phyloP scores from a whole-genome alignment of 2,888 invertebrate species.

The Meteorus colon region DNA sequence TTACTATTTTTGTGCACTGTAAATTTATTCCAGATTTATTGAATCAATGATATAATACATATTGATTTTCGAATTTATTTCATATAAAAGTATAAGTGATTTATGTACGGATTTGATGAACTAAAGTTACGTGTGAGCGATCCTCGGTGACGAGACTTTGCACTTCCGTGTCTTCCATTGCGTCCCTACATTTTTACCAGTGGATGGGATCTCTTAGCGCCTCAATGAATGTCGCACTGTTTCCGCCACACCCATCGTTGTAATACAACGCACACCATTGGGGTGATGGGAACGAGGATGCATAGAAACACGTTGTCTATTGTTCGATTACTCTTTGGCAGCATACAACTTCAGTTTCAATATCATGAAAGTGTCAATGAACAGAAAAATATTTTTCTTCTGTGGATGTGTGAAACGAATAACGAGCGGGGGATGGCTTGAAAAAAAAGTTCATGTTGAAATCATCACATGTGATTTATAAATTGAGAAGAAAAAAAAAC shows the following conservation, averaged over 20 bases:
- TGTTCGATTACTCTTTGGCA: slow-evolving; percentile 7
- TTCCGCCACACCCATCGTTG: slow-evolving; percentile 54
- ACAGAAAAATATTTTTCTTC: neutral
- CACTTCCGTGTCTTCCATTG: neutral
- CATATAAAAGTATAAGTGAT: no score
- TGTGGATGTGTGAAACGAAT: neutral
- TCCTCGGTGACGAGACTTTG: no score
- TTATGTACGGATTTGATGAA: no score
- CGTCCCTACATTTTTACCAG: neutral
- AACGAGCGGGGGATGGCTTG: neutral
- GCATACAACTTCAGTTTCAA: neutral
- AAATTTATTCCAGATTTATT: no score
- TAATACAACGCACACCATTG: slow-evolving; percentile 37
- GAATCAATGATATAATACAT: no score
- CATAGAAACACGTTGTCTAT: neutral
- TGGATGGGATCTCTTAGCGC: slow-evolving; percentile 48
- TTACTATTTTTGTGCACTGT: no score
- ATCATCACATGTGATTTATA: neutral
- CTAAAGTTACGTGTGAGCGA: no score
- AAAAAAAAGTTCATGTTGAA: neutral
- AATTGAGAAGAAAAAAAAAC: neutral
- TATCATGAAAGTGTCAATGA: neutral
- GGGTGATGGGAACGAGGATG: neutral
- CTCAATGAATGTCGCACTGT: slow-evolving; percentile 61
- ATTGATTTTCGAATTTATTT: no score